A percentile compares a stretch with the other conserved stretches of the same genome.
phyloP scores from a whole-genome alignment of 2,797 vertebrate species.

The Podarcis siculus region DNA sequence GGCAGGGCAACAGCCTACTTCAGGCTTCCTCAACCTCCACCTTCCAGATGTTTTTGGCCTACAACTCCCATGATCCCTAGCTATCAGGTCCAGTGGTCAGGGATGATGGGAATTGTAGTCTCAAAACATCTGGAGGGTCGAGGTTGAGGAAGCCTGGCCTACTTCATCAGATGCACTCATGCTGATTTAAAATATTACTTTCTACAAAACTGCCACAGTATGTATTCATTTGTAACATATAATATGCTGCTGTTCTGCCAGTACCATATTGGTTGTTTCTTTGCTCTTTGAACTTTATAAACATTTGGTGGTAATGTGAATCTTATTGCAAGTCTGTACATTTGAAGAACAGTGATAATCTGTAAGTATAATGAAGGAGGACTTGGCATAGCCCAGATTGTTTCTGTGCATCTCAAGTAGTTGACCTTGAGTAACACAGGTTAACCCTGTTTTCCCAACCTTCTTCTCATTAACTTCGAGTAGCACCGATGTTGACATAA shows the following conservation, averaged over 20 bases:
- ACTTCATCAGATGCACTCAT: background rate
- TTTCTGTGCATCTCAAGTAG: background rate
- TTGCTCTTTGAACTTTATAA: constrained; percentile 10
- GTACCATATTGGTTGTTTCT: background rate
- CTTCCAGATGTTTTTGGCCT: no score
- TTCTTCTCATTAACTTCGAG: constrained; percentile 2
- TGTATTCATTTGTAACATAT: background rate
- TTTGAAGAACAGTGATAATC: background rate
- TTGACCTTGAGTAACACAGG: background rate
- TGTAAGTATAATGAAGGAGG: background rate
- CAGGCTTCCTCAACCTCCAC: no score
- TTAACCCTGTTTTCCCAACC: background rate
- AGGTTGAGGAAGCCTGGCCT: background rate
- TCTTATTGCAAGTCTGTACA: background rate
- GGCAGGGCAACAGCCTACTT: background rate
- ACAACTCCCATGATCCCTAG: no score
- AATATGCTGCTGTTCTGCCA: background rate
- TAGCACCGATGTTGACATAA: background rate
- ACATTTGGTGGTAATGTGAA: background rate
- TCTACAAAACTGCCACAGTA: background rate
- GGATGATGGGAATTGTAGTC: no score
- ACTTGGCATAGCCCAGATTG: background rate
- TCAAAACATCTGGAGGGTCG: no score
- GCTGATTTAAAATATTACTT: background rate
- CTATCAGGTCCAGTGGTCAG: no score